These are phyloP conservation scores for Diceros bicornis DNA, from an alignment of 2,797 vertebrate species.

Conservation along the genomic window DNA sequence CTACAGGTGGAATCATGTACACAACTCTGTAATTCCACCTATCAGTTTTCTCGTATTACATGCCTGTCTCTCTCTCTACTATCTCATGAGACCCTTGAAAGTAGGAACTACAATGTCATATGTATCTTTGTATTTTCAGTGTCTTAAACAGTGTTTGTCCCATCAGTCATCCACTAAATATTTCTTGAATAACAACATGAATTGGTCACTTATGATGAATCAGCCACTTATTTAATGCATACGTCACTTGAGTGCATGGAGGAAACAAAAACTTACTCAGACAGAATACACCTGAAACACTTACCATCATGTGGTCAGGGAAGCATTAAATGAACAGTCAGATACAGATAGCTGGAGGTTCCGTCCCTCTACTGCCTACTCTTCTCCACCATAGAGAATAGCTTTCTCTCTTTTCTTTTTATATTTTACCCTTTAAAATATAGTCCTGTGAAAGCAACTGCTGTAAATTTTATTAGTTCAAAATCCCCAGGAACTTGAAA, in stretches of 20 bases:
- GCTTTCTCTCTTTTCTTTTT: constrained; percentile 3
- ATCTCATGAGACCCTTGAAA: neutral
- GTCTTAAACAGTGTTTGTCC: neutral
- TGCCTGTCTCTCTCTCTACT: neutral
- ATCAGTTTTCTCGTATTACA: neutral
- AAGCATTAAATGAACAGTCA: neutral
- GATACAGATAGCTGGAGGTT: neutral
- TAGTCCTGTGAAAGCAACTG: neutral
- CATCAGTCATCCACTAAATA: neutral
- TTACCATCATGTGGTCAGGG: neutral
- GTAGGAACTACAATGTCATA: neutral
- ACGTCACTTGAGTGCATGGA: neutral
- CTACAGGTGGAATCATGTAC: neutral
- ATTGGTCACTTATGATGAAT: neutral
- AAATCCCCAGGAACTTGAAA: constrained; percentile 78
- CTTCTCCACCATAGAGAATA: neutral
- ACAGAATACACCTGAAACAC: neutral
- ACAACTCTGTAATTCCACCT: neutral
- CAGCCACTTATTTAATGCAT: neutral
- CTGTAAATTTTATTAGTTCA: constrained; percentile 78
- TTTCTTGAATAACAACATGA: neutral
- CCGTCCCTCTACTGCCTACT: neutral
- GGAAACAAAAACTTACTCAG: neutral
- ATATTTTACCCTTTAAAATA: constrained; percentile 56
- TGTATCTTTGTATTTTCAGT: constrained; percentile 14